Base-by-base conservation (phyloP, 2,113 vertebrate species). In the Plectropomus leopardus region DNA sequence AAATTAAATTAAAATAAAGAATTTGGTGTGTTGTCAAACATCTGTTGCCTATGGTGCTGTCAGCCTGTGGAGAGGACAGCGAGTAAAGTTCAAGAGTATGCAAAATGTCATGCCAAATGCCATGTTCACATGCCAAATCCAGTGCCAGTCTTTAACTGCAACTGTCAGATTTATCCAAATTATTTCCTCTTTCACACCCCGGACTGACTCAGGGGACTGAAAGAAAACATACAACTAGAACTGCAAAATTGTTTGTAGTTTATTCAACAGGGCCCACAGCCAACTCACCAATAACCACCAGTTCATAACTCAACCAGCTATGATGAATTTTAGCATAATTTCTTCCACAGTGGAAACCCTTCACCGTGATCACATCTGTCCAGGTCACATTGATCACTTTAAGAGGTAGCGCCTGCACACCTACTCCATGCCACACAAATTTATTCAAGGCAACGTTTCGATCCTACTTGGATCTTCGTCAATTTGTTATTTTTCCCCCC, bases 171-270 rank as follows among this genome's bases (percentile, higher is more conserved):
- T 36, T 13, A 32, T 36, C 19, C 1, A 28, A 28, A 8, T 17
- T 44, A 9, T 48, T 13, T 23, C 0, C 26, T 57, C 32, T n/a
- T 26, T 36, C 23, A 44, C 50, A 57, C n/a, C n/a, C n/a, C n/a
- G n/a, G n/a, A n/a, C n/a, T n/a, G n/a, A n/a, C n/a, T n/a, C n/a
- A n/a, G n/a, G n/a, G n/a, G n/a, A n/a, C 9, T 47, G 24, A 47
- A 66, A 26, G 65, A 72, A 63, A 48, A 47, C 19, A 65, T 21
- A 65, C 36, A 68, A 10, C 44, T 17, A 13, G 13, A 40, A 40
- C 36, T 47, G 15, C 4, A 36, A 72, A 55, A 17, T 54, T 40
- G 34, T 36, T 9, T 2, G 14, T 28, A 4, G 34, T 58, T 65
- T 51, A 7, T 51, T 50, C 14, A 60, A 0, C 28, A 13, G 1